phyloP scores from a whole-genome alignment of 2,113 vertebrate species.

The Galbula dea region DNA sequence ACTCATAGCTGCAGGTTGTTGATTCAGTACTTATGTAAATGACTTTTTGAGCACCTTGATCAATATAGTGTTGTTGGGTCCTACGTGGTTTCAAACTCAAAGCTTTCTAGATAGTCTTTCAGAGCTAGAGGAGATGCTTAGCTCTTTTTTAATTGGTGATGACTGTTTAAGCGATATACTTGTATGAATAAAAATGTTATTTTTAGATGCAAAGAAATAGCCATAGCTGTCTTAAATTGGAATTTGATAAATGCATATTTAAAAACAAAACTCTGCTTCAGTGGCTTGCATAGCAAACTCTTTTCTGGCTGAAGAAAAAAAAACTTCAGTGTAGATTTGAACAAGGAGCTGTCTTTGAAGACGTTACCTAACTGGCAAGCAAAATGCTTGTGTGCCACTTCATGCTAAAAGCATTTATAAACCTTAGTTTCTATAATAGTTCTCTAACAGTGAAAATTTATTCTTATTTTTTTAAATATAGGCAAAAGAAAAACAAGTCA shows the following conservation, averaged over 20 bases:
- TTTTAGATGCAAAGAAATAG: background rate
- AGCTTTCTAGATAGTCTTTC: background rate
- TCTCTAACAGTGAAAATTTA: background rate
- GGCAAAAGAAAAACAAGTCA: background rate
- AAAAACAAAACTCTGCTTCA: background rate
- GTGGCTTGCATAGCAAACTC: background rate
- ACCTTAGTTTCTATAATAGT: background rate
- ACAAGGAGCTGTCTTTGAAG: background rate
- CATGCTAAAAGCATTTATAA: background rate
- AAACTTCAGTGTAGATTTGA: background rate
- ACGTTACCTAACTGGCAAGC: background rate
- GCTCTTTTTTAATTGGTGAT: background rate
- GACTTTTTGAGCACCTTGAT: background rate
- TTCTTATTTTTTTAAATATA: background rate
- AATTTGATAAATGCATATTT: background rate
- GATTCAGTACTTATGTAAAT: background rate
- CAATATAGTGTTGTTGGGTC: background rate
- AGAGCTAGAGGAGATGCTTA: background rate
- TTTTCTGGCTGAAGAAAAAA: background rate
- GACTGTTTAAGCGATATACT: background rate
- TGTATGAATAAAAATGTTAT: background rate
- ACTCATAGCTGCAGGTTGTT: background rate
- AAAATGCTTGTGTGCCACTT: background rate
- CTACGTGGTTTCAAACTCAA: rapidly evolving
- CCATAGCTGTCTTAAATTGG: background rate